Percentiles rank a stretch among this genome's conserved stretches.
phyloP scores from a whole-genome alignment of 2,113 vertebrate species.

The Barbus barbus region DNA sequence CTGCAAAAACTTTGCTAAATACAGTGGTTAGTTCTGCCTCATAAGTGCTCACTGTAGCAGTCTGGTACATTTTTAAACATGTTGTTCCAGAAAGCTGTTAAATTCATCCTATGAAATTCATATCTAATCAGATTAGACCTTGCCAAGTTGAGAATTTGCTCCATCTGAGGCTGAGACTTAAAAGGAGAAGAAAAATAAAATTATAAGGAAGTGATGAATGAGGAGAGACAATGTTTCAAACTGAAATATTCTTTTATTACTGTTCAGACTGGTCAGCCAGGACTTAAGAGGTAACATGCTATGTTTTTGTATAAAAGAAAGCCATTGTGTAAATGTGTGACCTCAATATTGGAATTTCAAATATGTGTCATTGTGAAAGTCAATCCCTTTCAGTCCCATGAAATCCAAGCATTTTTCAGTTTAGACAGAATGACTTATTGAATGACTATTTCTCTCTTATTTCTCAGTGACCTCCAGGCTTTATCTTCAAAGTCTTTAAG shows the following conservation, averaged over 20 bases:
- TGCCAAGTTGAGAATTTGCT: too few species aligned
- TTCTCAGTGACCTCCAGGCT: slow-evolving; percentile 4
- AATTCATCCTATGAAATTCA: not conserved
- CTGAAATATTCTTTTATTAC: too few species aligned
- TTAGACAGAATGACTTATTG: not conserved
- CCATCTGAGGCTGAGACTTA: not conserved
- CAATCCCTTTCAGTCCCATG: not conserved
- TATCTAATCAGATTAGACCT: not conserved
- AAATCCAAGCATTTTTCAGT: not conserved
- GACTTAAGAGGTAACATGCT: too few species aligned
- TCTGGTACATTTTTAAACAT: not conserved
- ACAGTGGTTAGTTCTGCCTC: not conserved
- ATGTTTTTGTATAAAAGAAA: not conserved
- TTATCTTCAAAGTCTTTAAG: not conserved
- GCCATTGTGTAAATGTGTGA: not conserved
- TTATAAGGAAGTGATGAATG: too few species aligned
- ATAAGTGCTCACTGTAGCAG: not conserved
- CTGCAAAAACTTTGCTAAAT: not conserved
- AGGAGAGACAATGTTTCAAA: too few species aligned
- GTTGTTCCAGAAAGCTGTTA: not conserved
- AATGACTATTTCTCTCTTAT: not conserved
- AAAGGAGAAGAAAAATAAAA: not conserved
- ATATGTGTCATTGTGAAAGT: not conserved
- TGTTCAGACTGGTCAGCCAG: not conserved
- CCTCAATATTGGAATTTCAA: not conserved